Base-by-base conservation (phyloP, 1,140 invertebrate species). In the Andrena cerasifolii region DNA sequence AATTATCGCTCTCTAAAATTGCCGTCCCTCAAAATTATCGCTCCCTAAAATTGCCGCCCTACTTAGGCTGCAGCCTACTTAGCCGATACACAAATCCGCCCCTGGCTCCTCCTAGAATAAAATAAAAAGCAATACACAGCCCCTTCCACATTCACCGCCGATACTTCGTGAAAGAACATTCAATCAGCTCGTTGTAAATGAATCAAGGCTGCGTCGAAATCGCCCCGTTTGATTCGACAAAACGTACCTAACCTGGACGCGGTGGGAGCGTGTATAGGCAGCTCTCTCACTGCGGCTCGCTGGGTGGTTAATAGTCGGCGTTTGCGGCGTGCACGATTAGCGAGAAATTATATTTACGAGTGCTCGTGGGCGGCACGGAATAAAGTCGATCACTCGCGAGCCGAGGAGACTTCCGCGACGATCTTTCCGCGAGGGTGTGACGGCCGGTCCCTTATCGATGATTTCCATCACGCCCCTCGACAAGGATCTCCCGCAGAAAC, bases 291-390 rank as follows among this genome's bases (percentile, higher is more conserved):
- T 36, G 49, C 58, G 56, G 45, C 75, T 54, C 56, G 51, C 70
- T 73, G 76, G 76, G 68, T 78, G 76, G 76, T 73, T 78, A 73
- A 78, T 78, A 65, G 70, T 73, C 70, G 18, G 12, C 59, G 68
- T 63, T 58, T 59, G 43, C 73, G 51, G 76, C 76, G 76, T 73
- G 45, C 75, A 56, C 63, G 76, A 78, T 78, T 78, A 78, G 76
- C 76, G 68, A 65, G 68, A 78, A 78, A 78, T 78, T 78, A 78
- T 78, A 78, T 78, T 78, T 71, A 77, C 76, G 76, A 73, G 56
- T 24, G 43, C 36, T 21, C 59, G 76, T 73, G 59, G 67, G 76
- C 70, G 76, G 59, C 3, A 8, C 14, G 43, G 43, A 65, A 73
- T 73, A 65, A 73, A 78, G 68, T 73, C 76, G 68, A 73, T 78